These are phyloP conservation scores for Aspiorhynchus laticeps DNA, from an alignment of 2,113 vertebrate species.

Conservation along the genomic window DNA sequence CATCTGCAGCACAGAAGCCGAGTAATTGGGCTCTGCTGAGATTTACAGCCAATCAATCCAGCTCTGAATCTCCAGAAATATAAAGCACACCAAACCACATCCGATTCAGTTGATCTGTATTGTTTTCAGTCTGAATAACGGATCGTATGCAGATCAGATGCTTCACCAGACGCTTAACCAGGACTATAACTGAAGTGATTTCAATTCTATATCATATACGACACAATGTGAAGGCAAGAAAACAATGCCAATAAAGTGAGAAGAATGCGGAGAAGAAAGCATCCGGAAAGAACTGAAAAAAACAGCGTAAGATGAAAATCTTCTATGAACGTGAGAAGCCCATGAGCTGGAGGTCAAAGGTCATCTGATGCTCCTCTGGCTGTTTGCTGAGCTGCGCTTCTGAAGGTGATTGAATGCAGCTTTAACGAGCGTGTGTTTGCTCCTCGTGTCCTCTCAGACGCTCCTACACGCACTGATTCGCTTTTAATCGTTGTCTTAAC, in stretches of 20 bases:
- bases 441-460: not conserved
- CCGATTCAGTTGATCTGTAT: not conserved
- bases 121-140: not conserved
- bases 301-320: not conserved
- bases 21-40: slow-evolving; percentile 11
- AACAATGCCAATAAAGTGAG: not conserved
- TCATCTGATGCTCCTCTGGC: not conserved
- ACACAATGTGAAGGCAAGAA: not conserved
- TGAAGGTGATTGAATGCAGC: not conserved
- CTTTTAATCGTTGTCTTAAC: not conserved
- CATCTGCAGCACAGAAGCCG: not conserved
- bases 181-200: too few species aligned
- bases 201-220: too few species aligned
- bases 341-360: not conserved
- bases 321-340: not conserved
- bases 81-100: not conserved
- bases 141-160: not conserved
- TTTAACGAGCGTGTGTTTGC: not conserved
- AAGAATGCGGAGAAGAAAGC: not conserved
- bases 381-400: not conserved
- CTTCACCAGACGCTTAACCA: not conserved
- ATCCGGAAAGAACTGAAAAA: not conserved
- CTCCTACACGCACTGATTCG: not conserved
- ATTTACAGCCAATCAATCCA: not conserved
- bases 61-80: not conserved